A percentile compares a stretch with the other conserved stretches of the same genome.
Evolutionary conservation across 1,140 invertebrate genomes (phyloP).

Genomic region (Penaeus chinensis): DNA sequence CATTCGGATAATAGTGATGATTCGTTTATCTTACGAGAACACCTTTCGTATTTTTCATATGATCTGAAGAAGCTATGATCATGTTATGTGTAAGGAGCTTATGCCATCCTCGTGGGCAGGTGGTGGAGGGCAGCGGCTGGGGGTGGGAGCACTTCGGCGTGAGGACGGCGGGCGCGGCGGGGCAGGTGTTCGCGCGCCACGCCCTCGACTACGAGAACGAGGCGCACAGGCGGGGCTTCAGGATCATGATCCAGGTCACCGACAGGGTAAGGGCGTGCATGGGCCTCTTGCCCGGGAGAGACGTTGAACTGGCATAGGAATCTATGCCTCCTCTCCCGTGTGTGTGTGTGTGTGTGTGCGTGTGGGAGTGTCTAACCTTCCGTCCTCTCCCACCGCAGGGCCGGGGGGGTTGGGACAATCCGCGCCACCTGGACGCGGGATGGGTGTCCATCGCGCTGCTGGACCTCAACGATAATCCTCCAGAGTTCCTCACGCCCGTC

Average conservation of each 20-base stretch:
- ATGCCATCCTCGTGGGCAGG: neutral
- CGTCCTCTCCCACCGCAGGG: neutral
- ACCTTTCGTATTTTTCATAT: too few relatives aligned
- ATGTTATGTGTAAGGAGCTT: too few relatives aligned
- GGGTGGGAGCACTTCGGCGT: conserved; percentile 39
- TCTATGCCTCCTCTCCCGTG: neutral
- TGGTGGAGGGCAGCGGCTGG: conserved; percentile 29
- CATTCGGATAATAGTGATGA: too few relatives aligned
- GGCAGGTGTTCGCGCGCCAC: neutral
- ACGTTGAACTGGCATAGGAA: neutral
- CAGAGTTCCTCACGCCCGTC: neutral
- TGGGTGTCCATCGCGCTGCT: conserved; percentile 12
- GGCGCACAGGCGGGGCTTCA: neutral
- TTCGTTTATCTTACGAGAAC: too few relatives aligned
- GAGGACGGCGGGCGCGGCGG: neutral
- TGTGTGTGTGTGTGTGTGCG: too few relatives aligned
- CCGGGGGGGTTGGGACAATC: neutral
- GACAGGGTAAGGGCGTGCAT: neutral
- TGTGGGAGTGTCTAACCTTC: neutral
- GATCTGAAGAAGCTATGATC: too few relatives aligned
- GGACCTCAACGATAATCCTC: conserved; percentile 2
- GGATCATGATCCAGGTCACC: neutral
- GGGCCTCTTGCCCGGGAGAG: too few relatives aligned
- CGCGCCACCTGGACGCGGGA: conserved; percentile 12
- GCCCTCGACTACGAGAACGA: neutral